Base-by-base conservation (phyloP, 92 coral and sea anemone genomes). In the Micromussa lordhowensis region DNA sequence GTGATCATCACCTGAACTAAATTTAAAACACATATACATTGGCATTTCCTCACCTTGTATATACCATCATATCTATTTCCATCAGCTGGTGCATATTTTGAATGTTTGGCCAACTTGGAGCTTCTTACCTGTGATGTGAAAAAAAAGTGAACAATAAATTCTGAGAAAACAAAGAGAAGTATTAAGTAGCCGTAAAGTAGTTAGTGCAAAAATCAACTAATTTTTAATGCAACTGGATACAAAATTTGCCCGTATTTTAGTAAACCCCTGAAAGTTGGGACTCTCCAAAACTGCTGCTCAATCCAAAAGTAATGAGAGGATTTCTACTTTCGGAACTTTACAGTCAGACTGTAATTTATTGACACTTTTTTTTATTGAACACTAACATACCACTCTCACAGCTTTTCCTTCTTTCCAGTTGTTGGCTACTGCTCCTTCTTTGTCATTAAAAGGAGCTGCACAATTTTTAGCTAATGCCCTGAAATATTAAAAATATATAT, bases 61-160 rank as follows among this genome's bases (percentile, higher is more conserved):
- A 97, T 94, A 4, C 99, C 99, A 82, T 97, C 99, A 74, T 96
- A 97, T 94, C 99, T 82, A 89, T 97, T 97, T 1, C 99, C 99
- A 71, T 91, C 94, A 18, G 77, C 82, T 13, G 99, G 99, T 40
- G 99, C 99, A 84, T 87, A 96, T 74, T 94, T 93, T 35, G 99
- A 97, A 86, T 93, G 96, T 61, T 96, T 96, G 21, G 96, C 96
- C 75, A 97, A 86, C 84, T 97, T 97, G 74, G 96, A 90, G 72
- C 99, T 97, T 75, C 99, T 91, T 29, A 97, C 96, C 99, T 97
- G 80, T 19, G 69, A 89, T 28, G 21, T 18, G 44, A 17, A 54
- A 44, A 21, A 79, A 9, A 11, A 53, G 28, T 61, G 68, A 61
- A 61, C 24, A 7, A 32, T 71, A 71, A 14, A 31, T 14, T 16